Conservation (phyloP, 2,113 vertebrate genomes). For the Carassius carassius region DNA sequence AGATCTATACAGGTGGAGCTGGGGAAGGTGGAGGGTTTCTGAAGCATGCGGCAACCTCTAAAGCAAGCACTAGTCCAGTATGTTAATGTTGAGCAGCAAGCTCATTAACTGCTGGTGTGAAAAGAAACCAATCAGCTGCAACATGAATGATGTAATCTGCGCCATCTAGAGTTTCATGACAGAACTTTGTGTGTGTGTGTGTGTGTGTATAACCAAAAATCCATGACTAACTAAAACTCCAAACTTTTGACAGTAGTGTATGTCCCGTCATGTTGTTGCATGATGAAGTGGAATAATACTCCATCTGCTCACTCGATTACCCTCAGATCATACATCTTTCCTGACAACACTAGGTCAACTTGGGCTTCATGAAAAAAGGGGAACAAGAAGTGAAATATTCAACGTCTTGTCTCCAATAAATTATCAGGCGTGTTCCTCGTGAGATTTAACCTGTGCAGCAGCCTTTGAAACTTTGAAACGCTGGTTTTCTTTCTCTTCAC, state of each 20-base stretch:
- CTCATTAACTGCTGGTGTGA: no score
- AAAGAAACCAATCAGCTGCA: no score
- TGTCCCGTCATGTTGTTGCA: background rate
- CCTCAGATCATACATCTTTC: background rate
- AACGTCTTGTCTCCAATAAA: slow-evolving; percentile 75
- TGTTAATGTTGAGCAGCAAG: no score
- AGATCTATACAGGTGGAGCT: no score
- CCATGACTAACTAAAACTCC: background rate
- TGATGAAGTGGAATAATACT: background rate
- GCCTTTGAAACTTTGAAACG: slow-evolving; percentile 69
- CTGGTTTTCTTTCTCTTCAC: slow-evolving; percentile 52
- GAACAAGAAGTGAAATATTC: slow-evolving; percentile 74
- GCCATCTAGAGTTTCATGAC: no score
- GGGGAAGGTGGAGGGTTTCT: no score
- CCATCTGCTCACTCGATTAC: background rate
- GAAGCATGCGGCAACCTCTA: no score
- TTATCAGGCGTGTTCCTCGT: slow-evolving; percentile 66
- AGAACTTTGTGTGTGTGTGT: no score
- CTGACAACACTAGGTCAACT: slow-evolving; percentile 47
- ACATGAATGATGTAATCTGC: no score
- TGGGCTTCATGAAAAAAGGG: slow-evolving; percentile 61
- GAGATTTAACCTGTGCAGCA: slow-evolving; percentile 70
- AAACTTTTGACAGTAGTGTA: background rate
- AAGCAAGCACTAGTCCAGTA: no score
- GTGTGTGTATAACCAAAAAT: no score